Evolutionary conservation across 2,113 vertebrate genomes (phyloP).

Genomic region (Empidonax alnorum): DNA sequence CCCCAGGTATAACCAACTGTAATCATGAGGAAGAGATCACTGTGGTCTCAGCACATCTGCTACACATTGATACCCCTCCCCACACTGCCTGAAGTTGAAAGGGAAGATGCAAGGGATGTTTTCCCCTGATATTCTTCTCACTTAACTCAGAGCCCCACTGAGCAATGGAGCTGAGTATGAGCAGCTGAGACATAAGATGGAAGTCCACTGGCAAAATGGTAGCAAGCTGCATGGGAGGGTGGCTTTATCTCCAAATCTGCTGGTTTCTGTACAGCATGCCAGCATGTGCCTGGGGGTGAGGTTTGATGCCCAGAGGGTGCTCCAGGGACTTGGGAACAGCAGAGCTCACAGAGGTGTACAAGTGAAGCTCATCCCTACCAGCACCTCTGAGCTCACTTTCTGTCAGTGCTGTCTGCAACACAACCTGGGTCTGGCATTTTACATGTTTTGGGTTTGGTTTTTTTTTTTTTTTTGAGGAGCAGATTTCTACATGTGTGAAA

Average conservation of each 20-base stretch:
- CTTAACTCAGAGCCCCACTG: slow-evolving; percentile 58
- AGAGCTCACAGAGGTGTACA: neutral
- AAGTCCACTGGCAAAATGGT: slow-evolving; percentile 56
- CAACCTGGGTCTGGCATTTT: neutral
- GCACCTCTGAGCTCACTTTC: neutral
- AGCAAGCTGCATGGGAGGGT: neutral
- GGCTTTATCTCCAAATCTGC: neutral
- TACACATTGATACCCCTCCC: slow-evolving; percentile 53
- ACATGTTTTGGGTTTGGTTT: neutral
- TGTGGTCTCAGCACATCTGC: slow-evolving; percentile 81
- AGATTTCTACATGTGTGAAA: slow-evolving; percentile 51
- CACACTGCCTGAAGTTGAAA: slow-evolving; percentile 66
- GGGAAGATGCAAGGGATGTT: slow-evolving; percentile 51
- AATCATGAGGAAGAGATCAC: slow-evolving; percentile 75
- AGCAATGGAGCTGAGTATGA: neutral
- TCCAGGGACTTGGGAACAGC: neutral
- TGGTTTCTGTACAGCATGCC: neutral
- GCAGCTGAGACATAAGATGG: slow-evolving; percentile 38
- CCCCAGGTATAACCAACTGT: slow-evolving; percentile 79
- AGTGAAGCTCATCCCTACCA: neutral
- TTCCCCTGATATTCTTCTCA: slow-evolving; percentile 64
- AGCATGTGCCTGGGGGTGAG: neutral
- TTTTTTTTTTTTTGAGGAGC: neutral
- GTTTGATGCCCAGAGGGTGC: neutral
- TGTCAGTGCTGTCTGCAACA: neutral